phyloP scores from a whole-genome alignment of 2,797 vertebrate species.

The Lepidocolaptes lacrymiger region DNA sequence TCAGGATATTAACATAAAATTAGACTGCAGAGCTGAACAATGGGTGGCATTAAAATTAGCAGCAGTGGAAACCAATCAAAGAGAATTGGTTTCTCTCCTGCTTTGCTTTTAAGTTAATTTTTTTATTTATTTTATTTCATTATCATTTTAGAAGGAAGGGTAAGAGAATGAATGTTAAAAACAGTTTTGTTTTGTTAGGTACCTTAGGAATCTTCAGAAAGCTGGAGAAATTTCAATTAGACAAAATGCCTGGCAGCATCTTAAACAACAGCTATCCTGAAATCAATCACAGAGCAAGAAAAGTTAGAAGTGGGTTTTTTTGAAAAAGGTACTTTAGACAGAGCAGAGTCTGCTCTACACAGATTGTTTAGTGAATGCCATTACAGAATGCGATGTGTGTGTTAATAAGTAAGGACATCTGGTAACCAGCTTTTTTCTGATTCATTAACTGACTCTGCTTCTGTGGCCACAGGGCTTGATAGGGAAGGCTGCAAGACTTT shows the following conservation, averaged over 20 bases:
- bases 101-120: constrained; percentile 63
- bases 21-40: constrained; percentile 82
- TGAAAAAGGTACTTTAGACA: constrained; percentile 47
- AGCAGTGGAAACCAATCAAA: constrained; percentile 78
- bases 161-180: constrained; percentile 10
- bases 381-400: constrained; percentile 80
- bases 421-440: constrained; percentile 92
- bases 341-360: constrained; percentile 67
- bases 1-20: constrained; percentile 87
- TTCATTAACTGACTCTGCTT: constrained; percentile 86
- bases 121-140: constrained; percentile 44
- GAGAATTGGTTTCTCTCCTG: constrained; percentile 73
- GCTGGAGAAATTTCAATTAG: not conserved
- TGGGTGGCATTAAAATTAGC: constrained; percentile 83
- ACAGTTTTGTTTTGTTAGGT: not conserved
- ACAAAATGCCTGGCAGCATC: constrained; percentile 10
- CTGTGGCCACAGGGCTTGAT: constrained; percentile 79
- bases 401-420: constrained; percentile 90
- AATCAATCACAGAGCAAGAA: constrained; percentile 50
- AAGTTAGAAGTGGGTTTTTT: constrained; percentile 27
- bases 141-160: not conserved
- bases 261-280: constrained; percentile 40
- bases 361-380: constrained; percentile 80
- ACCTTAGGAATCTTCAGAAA: not conserved
- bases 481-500: constrained; percentile 74